Conservation (phyloP, 2,888 invertebrate species). For the Pharmacophagus antenor region DNA sequence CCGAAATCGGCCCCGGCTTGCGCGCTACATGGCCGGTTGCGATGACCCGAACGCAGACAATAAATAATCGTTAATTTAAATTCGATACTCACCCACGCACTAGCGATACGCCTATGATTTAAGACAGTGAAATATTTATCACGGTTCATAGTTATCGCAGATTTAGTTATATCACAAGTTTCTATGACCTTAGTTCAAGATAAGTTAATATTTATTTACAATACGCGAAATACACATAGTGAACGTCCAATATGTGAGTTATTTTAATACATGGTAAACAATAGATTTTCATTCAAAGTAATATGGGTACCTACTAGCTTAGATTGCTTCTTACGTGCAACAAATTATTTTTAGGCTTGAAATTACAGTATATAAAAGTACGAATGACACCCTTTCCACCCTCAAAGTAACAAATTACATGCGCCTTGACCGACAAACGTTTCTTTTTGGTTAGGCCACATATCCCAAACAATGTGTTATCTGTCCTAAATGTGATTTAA, state of each 20-base stretch:
- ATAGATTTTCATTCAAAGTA: background rate
- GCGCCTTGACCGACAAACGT: conserved; percentile 67
- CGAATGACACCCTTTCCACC: conserved; percentile 70
- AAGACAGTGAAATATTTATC: conserved; percentile 47
- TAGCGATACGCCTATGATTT: conserved; percentile 59
- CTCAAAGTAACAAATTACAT: conserved; percentile 71
- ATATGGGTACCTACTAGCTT: background rate
- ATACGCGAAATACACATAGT: background rate
- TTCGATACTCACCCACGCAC: conserved; percentile 64
- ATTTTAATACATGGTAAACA: background rate
- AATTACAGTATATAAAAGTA: conserved; percentile 55
- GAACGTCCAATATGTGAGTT: background rate
- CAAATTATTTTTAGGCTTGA: background rate
- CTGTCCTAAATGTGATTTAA: conserved; percentile 79
- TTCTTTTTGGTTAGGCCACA: conserved; percentile 64
- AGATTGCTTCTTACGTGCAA: background rate
- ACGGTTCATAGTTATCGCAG: conserved; percentile 23
- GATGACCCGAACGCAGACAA: conserved; percentile 57
- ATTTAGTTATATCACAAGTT: conserved; percentile 9
- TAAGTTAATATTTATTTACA: conserved; percentile 5
- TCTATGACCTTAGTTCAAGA: conserved; percentile 11
- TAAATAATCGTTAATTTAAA: conserved; percentile 73
- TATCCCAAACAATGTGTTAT: conserved; percentile 74
- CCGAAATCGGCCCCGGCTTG: conserved; percentile 47
- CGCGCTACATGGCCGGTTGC: conserved; percentile 49